Base-by-base conservation (phyloP, 2,797 vertebrate genomes). In the Clarias fuscus region DNA sequence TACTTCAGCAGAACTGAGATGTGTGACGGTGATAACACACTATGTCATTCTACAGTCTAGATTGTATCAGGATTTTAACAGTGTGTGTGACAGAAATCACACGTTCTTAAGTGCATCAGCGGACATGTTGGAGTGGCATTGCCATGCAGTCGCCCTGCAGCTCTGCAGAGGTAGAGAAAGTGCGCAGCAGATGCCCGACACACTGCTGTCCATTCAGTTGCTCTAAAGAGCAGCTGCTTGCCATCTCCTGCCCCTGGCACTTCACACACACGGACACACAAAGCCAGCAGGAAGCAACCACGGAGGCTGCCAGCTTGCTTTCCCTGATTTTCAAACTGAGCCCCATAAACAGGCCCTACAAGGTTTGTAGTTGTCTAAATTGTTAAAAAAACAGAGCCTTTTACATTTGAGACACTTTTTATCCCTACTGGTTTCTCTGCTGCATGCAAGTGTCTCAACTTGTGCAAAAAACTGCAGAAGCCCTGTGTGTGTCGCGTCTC, bases 211-310 rank as follows among this genome's bases (percentile, higher is more conserved):
- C 91, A 91, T 93, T 95, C 95, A 95, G 90, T 95, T 90, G 94
- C 93, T 94, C 93, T 93, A 92, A 94, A 94, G 93, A 95, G 94
- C 95, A 96, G 94, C 94, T 96, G 95, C 93, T 94, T 90, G 88
- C 90, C 91, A 92, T 93, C 92, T 86, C 89, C 90, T 90, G 92
- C 94, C 94, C 92, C 92, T 92, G 93, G 95, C 95, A 92, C 53
- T 64, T 27, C 62, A 18, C 82, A 84, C 86, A 89, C 67, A 86
- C 33, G 82, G 75, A 78, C 58, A 70, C 78, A 64, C 71, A 82
- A 56, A 62, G 77, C 68, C 77, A 85, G 68, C 43, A 81, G 84
- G 61, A 87, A 48, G 78, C 27, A 67, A 82, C 43, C 85, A 77
- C 80, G 68, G 53, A 86, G 65, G 37, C 82, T 14, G 71, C 64